These are phyloP conservation scores for Pristis pectinata DNA, from an alignment of 2,797 vertebrate genomes.

Conservation along the genomic window DNA sequence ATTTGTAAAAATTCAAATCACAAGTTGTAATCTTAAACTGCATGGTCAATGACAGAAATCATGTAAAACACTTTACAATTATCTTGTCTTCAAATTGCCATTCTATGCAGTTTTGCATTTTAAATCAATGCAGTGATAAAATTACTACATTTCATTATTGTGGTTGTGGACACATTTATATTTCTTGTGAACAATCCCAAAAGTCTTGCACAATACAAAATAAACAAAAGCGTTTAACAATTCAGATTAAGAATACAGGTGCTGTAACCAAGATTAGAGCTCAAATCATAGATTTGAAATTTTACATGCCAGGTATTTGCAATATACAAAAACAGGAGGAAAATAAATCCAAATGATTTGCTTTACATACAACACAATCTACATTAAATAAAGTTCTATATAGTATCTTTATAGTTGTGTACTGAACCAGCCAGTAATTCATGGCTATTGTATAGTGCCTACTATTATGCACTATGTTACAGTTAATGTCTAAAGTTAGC, in stretches of 20 bases:
- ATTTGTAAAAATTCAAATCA: conserved; percentile 10
- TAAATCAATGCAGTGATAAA: conserved; percentile 20
- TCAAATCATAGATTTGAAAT: conserved; percentile 3
- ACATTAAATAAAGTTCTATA: conserved; percentile 60
- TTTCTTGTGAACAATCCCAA: conserved; percentile 7
- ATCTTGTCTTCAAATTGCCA: conserved; percentile 17
- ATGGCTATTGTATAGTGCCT: conserved; percentile 47
- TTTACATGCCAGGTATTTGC: not conserved
- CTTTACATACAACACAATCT: conserved; percentile 24
- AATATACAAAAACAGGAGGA: conserved; percentile 16
- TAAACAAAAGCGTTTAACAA: conserved; percentile 3
- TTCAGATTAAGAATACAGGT: not conserved
- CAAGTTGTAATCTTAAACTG: conserved; percentile 21
- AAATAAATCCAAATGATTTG: conserved; percentile 19
- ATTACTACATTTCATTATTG: not conserved
- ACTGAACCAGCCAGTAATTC: conserved; percentile 87
- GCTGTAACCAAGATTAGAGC: not conserved
- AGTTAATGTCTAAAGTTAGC: not conserved
- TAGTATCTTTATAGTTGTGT: conserved; percentile 45
- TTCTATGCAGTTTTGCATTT: conserved; percentile 16
- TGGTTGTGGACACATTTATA: not conserved
- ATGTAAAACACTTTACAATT: conserved; percentile 14
- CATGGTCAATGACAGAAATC: not conserved
- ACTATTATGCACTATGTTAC: not conserved
- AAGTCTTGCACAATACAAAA: not conserved